Evolutionary conservation across 2,888 invertebrate species (phyloP), one percentile per base, ranked within the genome.

Genomic region (Trimorus sp.): DNA sequence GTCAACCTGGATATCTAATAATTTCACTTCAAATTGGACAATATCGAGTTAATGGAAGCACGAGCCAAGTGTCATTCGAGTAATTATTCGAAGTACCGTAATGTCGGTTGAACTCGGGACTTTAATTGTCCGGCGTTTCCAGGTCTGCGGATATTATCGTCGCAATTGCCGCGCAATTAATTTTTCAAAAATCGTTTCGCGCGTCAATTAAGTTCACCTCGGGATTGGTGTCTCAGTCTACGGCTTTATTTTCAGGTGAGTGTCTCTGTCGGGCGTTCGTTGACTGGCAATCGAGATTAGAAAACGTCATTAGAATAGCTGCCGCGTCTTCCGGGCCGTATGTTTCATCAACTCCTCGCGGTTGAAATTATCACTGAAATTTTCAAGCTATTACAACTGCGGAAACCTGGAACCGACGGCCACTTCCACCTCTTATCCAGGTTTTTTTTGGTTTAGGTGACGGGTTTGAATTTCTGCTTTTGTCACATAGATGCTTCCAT

Each of bases 81-180:
- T 40, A 76, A 69, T 63, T 69, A 81, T 68, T 76, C 70, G 40
- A 26, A 51, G 38, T 60, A 69, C 80, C 78, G 77, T 83, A 83
- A 65, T 51, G 66, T 60, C 53, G 36, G 54, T 40, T 51, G 48
- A 63, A 73, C 53, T 54, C 53, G 48, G 42, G 48, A 45, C 53
- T 70, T 87, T 89, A 89, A 90, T 90, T 88, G 88, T 88, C 86
- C 86, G 85, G 84, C 82, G 85, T 86, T 89, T 88, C 87, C 86
- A 84, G 83, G 83, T 84, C 84, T 84, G 73, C 83, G 86, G 88
- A 89, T 89, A 90, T 90, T 89, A 90, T 89, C 88, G 87, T 91
- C 89, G 88, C 87, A 89, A 87, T 83, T 82, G 83, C 74, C 82
- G 79, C 48, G 89, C 88, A 89, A 91, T 91, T 90, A 90, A 90